Percentiles rank a stretch among this genome's conserved stretches.
Evolutionary conservation across 2,888 invertebrate species (phyloP).

Genomic region (Thysanoteuthis rhombus): DNA sequence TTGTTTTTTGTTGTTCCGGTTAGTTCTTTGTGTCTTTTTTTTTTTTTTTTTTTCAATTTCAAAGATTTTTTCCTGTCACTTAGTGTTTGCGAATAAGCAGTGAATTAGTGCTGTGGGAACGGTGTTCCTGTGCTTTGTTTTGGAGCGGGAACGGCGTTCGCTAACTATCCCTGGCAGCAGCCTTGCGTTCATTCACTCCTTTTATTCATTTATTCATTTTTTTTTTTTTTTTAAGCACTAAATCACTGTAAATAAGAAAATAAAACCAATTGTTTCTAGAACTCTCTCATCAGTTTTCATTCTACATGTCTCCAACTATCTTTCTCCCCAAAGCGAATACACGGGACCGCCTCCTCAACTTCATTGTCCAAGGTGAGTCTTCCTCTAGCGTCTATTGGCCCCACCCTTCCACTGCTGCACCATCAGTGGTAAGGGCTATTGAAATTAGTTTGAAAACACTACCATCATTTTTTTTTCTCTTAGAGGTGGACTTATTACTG

Average conservation of each 20-base stretch:
- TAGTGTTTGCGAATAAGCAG: not conserved
- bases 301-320: not conserved
- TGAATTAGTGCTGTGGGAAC: too few relatives aligned
- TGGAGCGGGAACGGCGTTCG: too few relatives aligned
- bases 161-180: not conserved
- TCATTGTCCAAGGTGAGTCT: slow-evolving; percentile 32
- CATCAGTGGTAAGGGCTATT: not conserved
- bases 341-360: slow-evolving; percentile 22
- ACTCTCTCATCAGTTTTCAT: not conserved
- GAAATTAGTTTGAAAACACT: not conserved
- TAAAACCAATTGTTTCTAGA: not conserved
- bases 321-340: slow-evolving; percentile 20
- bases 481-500: not conserved
- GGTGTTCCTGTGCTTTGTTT: too few relatives aligned
- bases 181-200: not conserved
- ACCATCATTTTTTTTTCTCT: not conserved
- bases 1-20: too few relatives aligned
- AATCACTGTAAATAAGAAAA: not conserved
- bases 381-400: not conserved
- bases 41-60: not conserved
- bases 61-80: too few relatives aligned
- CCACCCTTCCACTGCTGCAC: not conserved
- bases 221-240: not conserved
- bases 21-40: not conserved
- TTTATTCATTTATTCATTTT: not conserved